Evolutionary conservation across 2,797 vertebrate species (phyloP).

Genomic region (Gobio occitaniae): DNA sequence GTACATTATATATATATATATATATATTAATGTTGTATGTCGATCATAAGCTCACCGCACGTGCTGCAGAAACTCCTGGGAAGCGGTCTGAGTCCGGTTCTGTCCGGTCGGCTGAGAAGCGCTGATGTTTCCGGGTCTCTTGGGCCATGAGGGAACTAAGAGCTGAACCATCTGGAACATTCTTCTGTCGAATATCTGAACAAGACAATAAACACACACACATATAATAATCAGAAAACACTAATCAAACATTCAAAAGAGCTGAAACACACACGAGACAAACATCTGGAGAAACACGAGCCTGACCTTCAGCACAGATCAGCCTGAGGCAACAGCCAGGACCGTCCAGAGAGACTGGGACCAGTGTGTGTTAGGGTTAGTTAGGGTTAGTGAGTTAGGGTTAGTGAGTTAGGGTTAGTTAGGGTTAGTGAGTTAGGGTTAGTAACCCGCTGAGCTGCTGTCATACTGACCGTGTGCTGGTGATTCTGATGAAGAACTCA

Average conservation of each 20-base stretch:
- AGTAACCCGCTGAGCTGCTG: neutral
- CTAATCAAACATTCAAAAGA: neutral
- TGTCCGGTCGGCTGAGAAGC: constrained; percentile 37
- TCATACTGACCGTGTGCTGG: neutral
- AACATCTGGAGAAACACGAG: neutral
- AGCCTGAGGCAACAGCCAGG: neutral
- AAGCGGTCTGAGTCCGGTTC: constrained; percentile 51
- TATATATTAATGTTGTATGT: neutral
- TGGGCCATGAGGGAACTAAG: constrained; percentile 64
- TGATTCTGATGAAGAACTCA: constrained; percentile 55
- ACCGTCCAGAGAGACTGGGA: neutral
- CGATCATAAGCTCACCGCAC: constrained; percentile 61
- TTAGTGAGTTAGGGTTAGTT: too few species aligned
- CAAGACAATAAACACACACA: constrained; percentile 4
- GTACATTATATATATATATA: neutral
- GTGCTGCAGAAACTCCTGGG: constrained; percentile 68
- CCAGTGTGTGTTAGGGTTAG: neutral
- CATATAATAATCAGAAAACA: neutral
- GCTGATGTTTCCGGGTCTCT: constrained; percentile 30
- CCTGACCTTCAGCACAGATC: constrained; percentile 22
- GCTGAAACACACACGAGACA: neutral
- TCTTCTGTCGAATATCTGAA: constrained; percentile 56
- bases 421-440: neutral
- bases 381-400: neutral
- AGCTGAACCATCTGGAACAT: constrained; percentile 77